These are phyloP conservation scores for Aspiorhynchus laticeps DNA, from an alignment of 2,113 vertebrate genomes.

Conservation along the genomic window DNA sequence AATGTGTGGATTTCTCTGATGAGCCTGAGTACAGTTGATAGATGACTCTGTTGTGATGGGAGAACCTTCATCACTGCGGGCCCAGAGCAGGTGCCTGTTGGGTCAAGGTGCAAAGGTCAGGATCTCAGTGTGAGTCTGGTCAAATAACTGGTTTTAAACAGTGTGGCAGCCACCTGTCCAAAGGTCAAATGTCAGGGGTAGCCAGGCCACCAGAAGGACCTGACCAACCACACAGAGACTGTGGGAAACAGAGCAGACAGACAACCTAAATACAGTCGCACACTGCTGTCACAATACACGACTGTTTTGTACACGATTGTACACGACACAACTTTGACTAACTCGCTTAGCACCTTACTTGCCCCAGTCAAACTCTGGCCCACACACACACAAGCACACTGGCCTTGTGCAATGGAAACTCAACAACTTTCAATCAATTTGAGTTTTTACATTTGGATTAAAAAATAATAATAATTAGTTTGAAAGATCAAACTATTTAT, in stretches of 20 bases:
- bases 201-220: slow-evolving; percentile 12
- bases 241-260: not conserved
- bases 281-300: not conserved
- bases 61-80: not conserved
- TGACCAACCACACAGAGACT: slow-evolving; percentile 22
- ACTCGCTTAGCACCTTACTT: too few relatives aligned
- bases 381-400: too few relatives aligned
- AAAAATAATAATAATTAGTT: too few relatives aligned
- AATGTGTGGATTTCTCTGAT: not conserved
- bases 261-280: slow-evolving; percentile 4
- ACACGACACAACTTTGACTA: too few relatives aligned
- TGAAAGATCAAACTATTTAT: too few relatives aligned
- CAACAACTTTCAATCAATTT: too few relatives aligned
- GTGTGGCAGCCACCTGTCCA: slow-evolving; percentile 48
- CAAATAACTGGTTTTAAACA: slow-evolving; percentile 57
- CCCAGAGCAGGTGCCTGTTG: slow-evolving; percentile 45
- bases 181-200: slow-evolving; percentile 43
- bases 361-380: too few relatives aligned
- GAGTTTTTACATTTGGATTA: too few relatives aligned
- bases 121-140: slow-evolving; percentile 27
- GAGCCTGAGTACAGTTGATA: not conserved
- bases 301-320: too few relatives aligned
- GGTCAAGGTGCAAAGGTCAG: not conserved
- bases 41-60: not conserved
- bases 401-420: too few relatives aligned